Conservation (phyloP, 1,140 invertebrate species). For the Apis florea region DNA sequence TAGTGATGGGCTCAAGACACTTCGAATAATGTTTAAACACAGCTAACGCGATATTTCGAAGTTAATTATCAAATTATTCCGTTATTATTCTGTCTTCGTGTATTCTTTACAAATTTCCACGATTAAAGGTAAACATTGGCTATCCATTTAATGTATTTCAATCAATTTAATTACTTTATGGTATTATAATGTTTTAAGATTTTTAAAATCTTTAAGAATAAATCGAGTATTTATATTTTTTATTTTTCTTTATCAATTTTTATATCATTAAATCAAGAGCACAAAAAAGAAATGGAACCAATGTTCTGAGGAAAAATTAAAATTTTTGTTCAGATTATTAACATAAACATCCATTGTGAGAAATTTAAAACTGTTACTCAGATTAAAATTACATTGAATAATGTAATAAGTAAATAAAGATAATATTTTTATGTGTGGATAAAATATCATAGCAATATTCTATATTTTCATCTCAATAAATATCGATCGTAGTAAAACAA, state of each 20-base stretch:
- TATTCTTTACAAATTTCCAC: neutral
- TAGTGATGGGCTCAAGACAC: conserved; percentile 27
- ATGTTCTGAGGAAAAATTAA: neutral
- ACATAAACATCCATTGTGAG: neutral
- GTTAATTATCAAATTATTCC: neutral
- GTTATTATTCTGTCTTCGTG: neutral
- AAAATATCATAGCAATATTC: neutral
- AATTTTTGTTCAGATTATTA: neutral
- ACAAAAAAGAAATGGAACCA: neutral
- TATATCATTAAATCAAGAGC: no score
- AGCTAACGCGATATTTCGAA: neutral
- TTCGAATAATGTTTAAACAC: neutral
- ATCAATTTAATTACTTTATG: neutral
- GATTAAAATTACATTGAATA: neutral
- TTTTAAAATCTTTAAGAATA: neutral
- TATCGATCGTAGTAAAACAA: neutral
- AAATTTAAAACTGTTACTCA: neutral
- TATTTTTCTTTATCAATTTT: no score
- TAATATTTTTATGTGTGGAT: neutral
- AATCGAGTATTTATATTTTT: neutral
- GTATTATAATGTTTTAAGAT: neutral
- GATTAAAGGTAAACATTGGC: neutral
- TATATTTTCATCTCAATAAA: neutral
- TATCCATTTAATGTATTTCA: neutral
- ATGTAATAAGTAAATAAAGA: neutral